phyloP scores from a whole-genome alignment of 2,888 invertebrate species.

The Glyphotaelius pellucidus region DNA sequence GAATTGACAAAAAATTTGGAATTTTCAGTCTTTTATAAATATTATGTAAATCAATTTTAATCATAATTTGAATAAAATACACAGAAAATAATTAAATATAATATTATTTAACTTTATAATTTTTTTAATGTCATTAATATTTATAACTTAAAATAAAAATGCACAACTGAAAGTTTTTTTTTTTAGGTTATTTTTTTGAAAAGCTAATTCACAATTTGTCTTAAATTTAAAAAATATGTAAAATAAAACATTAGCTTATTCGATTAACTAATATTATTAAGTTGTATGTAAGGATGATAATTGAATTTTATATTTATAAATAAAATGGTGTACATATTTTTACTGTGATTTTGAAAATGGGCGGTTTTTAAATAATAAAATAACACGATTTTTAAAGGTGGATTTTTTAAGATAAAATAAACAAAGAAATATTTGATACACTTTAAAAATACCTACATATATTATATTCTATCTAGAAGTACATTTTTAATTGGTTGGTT shows the following conservation, averaged over 20 bases:
- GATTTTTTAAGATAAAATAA: slow-evolving; percentile 45
- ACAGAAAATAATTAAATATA: not conserved
- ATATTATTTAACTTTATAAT: not conserved
- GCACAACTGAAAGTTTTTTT: not conserved
- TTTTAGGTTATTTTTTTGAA: not conserved
- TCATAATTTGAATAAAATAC: not conserved
- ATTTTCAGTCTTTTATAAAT: not conserved
- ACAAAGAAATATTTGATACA: slow-evolving; percentile 19
- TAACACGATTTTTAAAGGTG: slow-evolving; percentile 48
- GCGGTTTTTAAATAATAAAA: slow-evolving; percentile 46
- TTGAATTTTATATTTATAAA: slow-evolving; percentile 54
- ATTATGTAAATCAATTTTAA: not conserved
- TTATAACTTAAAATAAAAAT: not conserved
- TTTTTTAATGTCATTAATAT: not conserved
- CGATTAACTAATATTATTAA: slow-evolving; percentile 5
- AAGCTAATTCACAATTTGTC: slow-evolving; percentile 25
- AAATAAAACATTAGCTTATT: slow-evolving; percentile 30
- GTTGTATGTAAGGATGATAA: not conserved
- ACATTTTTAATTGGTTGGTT: not conserved
- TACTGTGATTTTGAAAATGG: slow-evolving; percentile 58
- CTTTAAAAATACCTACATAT: slow-evolving; percentile 9
- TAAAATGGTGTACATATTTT: slow-evolving; percentile 60
- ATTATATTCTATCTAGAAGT: not conserved
- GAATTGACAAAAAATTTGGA: slow-evolving; percentile 24
- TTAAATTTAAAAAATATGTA: slow-evolving; percentile 22